Conservation (phyloP, 2,113 vertebrate genomes). For the Sardina pilchardus region DNA sequence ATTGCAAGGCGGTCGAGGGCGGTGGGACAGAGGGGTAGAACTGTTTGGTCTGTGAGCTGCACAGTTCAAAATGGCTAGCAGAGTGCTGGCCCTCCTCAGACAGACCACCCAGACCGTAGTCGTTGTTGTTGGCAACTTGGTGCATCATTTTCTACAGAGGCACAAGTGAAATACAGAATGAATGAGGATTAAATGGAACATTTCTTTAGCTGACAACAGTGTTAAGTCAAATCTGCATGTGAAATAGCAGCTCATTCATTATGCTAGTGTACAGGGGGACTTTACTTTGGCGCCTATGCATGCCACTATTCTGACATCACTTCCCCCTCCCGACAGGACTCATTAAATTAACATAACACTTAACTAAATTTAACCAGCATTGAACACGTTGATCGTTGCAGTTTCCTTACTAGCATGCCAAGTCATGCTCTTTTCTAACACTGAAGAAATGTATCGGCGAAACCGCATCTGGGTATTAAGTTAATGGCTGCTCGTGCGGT, state of each 20-base stretch:
- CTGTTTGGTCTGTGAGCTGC: constrained; percentile 85
- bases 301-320: background rate
- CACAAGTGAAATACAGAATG: constrained; percentile 46
- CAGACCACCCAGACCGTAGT: constrained; percentile 88
- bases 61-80: constrained; percentile 88
- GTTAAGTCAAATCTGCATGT: background rate
- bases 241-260: background rate
- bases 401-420: background rate
- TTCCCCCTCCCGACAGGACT: background rate
- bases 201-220: background rate
- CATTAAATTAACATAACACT: background rate
- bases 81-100: constrained; percentile 86
- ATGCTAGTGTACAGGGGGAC: background rate
- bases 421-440: background rate
- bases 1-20: constrained; percentile 76
- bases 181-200: background rate
- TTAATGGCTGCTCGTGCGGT: background rate
- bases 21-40: constrained; percentile 82
- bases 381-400: background rate
- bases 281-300: background rate
- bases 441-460: background rate
- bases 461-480: background rate
- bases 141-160: constrained; percentile 94
- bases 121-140: constrained; percentile 86
- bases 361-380: background rate